A percentile compares a stretch with the other conserved stretches of the same genome.
These are phyloP conservation scores for Coecobrya sp. DNA, from an alignment of 2,888 invertebrate genomes.

Conservation along the genomic window DNA sequence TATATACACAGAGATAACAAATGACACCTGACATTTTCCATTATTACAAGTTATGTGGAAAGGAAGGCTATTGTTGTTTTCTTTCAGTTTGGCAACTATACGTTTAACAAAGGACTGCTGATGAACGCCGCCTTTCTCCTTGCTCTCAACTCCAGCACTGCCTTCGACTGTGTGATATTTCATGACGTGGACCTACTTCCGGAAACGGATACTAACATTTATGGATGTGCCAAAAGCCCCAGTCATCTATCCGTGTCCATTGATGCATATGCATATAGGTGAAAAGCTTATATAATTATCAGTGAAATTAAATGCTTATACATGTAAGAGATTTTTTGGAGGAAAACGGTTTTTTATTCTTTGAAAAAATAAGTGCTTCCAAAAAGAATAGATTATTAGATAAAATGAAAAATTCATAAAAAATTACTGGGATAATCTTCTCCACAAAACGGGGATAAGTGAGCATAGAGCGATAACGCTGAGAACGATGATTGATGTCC, in stretches of 20 bases:
- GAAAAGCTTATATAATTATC: slow-evolving; percentile 76
- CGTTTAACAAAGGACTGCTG: slow-evolving; percentile 87
- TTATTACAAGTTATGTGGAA: neutral
- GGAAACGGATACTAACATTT: slow-evolving; percentile 96
- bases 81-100: slow-evolving; percentile 87
- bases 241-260: slow-evolving; percentile 98
- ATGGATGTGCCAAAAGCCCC: slow-evolving; percentile 96
- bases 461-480: slow-evolving; percentile 94
- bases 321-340: too few species aligned
- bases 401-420: too few species aligned
- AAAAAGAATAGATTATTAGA: too few species aligned
- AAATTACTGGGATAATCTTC: neutral
- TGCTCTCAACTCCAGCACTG: slow-evolving; percentile 85
- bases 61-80: neutral
- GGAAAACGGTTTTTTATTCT: too few species aligned
- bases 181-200: slow-evolving; percentile 98
- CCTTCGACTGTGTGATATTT: slow-evolving; percentile 90
- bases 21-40: neutral
- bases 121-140: slow-evolving; percentile 87
- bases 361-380: too few species aligned
- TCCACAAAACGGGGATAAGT: slow-evolving; percentile 94
- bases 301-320: neutral
- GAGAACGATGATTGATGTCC: slow-evolving; percentile 94
- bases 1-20: neutral
- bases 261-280: slow-evolving; percentile 94